Percentiles rank a stretch among this genome's conserved stretches.
These are phyloP conservation scores for Lepidotrigona ventralis DNA, from an alignment of 1,140 invertebrate species.

Conservation along the genomic window DNA sequence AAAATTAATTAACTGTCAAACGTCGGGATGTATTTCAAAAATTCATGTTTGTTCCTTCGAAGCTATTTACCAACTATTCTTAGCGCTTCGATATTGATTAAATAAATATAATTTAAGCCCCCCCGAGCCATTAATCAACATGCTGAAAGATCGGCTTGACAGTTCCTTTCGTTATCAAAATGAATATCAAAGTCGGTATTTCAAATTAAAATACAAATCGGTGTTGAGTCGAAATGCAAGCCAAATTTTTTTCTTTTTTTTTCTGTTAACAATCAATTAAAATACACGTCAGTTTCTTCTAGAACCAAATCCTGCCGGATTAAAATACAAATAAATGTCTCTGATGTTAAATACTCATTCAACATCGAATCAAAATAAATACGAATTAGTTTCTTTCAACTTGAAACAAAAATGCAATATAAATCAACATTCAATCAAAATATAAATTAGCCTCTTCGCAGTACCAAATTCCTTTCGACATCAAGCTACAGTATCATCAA, in stretches of 20 bases:
- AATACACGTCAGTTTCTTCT: not conserved
- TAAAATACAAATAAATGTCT: not conserved
- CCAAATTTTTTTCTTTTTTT: not conserved
- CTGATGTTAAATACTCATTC: no score
- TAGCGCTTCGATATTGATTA: not conserved
- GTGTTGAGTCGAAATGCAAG: not conserved
- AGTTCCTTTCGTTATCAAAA: not conserved
- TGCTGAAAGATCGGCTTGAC: no score
- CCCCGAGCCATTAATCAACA: not conserved
- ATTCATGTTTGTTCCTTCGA: not conserved
- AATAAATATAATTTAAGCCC: not conserved
- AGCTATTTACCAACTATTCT: not conserved
- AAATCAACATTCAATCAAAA: no score
- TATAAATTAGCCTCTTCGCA: no score
- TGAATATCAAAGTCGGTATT: not conserved
- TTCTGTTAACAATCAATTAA: not conserved
- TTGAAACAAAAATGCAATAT: no score
- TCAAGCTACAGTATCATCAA: no score
- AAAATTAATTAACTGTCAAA: not conserved
- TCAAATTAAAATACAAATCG: not conserved
- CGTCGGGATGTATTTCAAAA: not conserved
- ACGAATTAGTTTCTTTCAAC: no score
- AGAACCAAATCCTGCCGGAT: not conserved
- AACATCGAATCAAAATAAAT: no score
- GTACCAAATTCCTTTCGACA: no score